phyloP scores from a whole-genome alignment of 2,113 vertebrate species.

The Percopsis transmontana region DNA sequence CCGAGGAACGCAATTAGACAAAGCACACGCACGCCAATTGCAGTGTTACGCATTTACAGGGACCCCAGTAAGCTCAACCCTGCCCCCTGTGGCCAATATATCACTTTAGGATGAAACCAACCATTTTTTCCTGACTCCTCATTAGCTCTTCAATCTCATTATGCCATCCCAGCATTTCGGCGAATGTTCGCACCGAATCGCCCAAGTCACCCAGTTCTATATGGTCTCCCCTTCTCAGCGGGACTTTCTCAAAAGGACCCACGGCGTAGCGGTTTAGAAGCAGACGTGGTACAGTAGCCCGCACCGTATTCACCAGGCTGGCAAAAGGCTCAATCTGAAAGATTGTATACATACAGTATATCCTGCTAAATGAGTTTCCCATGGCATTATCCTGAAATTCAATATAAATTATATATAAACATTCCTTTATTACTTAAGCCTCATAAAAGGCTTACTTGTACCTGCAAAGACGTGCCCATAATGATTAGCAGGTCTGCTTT shows the following conservation, averaged over 20 bases:
- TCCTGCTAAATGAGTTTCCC: background rate
- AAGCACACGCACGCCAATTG: too few relatives aligned
- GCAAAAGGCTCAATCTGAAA: constrained; percentile 80
- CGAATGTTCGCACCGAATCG: constrained; percentile 68
- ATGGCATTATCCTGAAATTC: background rate
- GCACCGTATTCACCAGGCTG: constrained; percentile 79
- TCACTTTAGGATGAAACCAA: constrained; percentile 27
- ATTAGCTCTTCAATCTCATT: constrained; percentile 75
- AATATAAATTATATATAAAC: background rate
- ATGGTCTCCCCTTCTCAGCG: constrained; percentile 70
- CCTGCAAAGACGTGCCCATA: constrained; percentile 83
- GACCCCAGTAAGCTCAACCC: too few relatives aligned
- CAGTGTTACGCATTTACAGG: too few relatives aligned
- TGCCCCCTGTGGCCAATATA: background rate
- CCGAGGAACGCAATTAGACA: too few relatives aligned
- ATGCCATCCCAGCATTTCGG: constrained; percentile 73
- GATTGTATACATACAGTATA: background rate
- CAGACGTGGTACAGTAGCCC: constrained; percentile 74
- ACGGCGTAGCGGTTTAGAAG: constrained; percentile 78
- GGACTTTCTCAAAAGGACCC: constrained; percentile 73
- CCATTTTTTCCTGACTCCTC: constrained; percentile 59
- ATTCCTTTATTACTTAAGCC: background rate
- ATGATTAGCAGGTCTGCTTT: constrained; percentile 81
- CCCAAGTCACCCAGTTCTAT: constrained; percentile 76
- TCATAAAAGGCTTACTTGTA: constrained; percentile 11